These are phyloP conservation scores for Patiria miniata DNA, from an alignment of 35 echinoderm and acorn worm species.

Conservation along the genomic window DNA sequence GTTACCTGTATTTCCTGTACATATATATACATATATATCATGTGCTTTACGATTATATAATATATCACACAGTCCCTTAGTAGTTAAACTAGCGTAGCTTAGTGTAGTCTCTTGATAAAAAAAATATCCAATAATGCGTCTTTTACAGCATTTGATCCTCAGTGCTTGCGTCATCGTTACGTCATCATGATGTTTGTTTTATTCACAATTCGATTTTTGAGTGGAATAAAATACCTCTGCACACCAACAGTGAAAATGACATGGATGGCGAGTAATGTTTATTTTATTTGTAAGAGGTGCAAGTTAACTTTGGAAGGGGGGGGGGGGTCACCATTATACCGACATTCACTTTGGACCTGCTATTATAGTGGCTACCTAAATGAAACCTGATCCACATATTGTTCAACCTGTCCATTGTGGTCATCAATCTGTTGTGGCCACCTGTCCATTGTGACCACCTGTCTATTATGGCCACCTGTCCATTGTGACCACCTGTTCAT, in stretches of 20 bases:
- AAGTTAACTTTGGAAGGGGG: too few relatives aligned
- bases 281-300: not conserved
- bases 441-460: too few relatives aligned
- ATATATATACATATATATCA: slow-evolving; percentile 29
- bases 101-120: slow-evolving; percentile 11
- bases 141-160: slow-evolving; percentile 27
- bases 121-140: not conserved
- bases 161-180: slow-evolving; percentile 9
- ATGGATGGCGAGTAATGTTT: not conserved
- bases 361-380: too few relatives aligned
- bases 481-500: too few relatives aligned
- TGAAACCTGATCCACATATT: too few relatives aligned
- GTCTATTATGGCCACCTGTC: too few relatives aligned
- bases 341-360: too few relatives aligned
- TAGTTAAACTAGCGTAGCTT: not conserved
- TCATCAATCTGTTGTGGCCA: too few relatives aligned
- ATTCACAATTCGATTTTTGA: slow-evolving; percentile 25
- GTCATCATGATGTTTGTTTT: slow-evolving; percentile 40
- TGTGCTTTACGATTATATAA: not conserved
- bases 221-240: slow-evolving; percentile 31
- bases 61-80: not conserved
- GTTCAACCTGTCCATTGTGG: too few relatives aligned
- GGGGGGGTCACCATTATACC: too few relatives aligned
- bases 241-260: not conserved
- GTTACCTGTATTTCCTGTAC: not conserved